These are phyloP conservation scores for Tetranychus cinnabarinus DNA, from an alignment of 1,140 invertebrate species.

Conservation along the genomic window DNA sequence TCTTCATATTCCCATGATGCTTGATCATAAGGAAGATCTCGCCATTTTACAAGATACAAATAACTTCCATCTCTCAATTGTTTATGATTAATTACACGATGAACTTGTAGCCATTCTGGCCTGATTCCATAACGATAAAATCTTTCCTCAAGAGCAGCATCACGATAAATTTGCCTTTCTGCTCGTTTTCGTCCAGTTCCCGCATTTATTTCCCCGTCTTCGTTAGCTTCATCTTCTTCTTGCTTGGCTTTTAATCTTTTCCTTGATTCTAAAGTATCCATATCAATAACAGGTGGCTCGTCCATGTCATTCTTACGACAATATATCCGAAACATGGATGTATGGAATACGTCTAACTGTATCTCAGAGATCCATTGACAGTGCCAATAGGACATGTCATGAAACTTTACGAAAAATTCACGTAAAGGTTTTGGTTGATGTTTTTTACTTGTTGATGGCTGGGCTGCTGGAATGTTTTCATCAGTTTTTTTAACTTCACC, in stretches of 20 bases:
- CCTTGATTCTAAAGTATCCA: not conserved
- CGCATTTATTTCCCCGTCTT: slow-evolving; percentile 8
- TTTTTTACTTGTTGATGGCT: slow-evolving; percentile 11
- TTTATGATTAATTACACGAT: slow-evolving; percentile 71
- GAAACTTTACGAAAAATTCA: slow-evolving; percentile 97
- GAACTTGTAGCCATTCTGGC: slow-evolving; percentile 90
- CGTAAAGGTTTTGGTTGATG: slow-evolving; percentile 30
- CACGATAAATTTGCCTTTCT: slow-evolving; percentile 6
- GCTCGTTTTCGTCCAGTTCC: not conserved
- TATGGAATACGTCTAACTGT: slow-evolving; percentile 87
- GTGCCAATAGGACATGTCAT: slow-evolving; percentile 92
- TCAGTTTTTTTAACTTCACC: not conserved
- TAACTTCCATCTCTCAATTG: slow-evolving; percentile 44
- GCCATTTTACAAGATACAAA: slow-evolving; percentile 91
- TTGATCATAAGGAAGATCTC: slow-evolving; percentile 85
- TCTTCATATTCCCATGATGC: slow-evolving; percentile 87
- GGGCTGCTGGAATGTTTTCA: not conserved
- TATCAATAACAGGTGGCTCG: slow-evolving; percentile 72
- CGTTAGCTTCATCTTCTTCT: slow-evolving; percentile 11
- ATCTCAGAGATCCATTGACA: slow-evolving; percentile 89
- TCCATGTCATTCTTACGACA: slow-evolving; percentile 92
- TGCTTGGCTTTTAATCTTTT: slow-evolving; percentile 31
- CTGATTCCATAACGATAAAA: slow-evolving; percentile 62
- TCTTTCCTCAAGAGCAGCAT: slow-evolving; percentile 21
- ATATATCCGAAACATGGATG: slow-evolving; percentile 77